These are phyloP conservation scores for Plusia festucae DNA, from an alignment of 2,888 invertebrate species.

Conservation along the genomic window DNA sequence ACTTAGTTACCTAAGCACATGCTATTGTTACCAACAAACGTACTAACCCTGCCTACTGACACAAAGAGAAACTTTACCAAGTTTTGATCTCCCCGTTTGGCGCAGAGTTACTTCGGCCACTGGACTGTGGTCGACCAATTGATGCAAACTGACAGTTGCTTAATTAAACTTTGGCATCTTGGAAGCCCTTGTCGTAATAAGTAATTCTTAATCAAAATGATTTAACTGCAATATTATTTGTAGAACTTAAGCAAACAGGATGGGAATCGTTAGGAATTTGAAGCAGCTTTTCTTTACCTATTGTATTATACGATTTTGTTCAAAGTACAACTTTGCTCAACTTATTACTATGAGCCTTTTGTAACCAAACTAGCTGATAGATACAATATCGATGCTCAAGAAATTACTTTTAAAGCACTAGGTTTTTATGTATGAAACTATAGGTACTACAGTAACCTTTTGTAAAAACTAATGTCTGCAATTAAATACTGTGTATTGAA, in stretches of 20 bases:
- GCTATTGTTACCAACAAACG: slow-evolving; percentile 8
- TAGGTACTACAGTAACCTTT: too few relatives aligned
- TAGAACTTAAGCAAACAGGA: neutral
- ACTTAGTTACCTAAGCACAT: neutral
- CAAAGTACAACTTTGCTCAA: too few relatives aligned
- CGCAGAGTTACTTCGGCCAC: slow-evolving; percentile 26
- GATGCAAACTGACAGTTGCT: slow-evolving; percentile 45
- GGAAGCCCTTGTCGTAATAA: slow-evolving; percentile 12
- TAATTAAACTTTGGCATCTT: slow-evolving; percentile 52
- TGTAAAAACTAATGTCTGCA: too few relatives aligned
- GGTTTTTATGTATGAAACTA: too few relatives aligned
- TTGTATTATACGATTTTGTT: too few relatives aligned
- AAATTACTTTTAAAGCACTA: too few relatives aligned
- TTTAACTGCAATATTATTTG: slow-evolving; percentile 15
- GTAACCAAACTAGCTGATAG: too few relatives aligned
- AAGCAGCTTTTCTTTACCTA: too few relatives aligned
- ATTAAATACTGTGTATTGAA: too few relatives aligned
- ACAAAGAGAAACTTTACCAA: slow-evolving; percentile 54
- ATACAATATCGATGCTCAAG: too few relatives aligned
- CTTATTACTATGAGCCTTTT: too few relatives aligned
- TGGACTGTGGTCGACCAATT: slow-evolving; percentile 36
- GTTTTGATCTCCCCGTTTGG: slow-evolving; percentile 49
- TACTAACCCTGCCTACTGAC: slow-evolving; percentile 31
- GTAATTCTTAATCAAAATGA: slow-evolving; percentile 19
- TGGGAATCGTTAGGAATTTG: too few relatives aligned